phyloP scores from a whole-genome alignment of 2,113 vertebrate genomes.

The Puntigrus tetrazona region DNA sequence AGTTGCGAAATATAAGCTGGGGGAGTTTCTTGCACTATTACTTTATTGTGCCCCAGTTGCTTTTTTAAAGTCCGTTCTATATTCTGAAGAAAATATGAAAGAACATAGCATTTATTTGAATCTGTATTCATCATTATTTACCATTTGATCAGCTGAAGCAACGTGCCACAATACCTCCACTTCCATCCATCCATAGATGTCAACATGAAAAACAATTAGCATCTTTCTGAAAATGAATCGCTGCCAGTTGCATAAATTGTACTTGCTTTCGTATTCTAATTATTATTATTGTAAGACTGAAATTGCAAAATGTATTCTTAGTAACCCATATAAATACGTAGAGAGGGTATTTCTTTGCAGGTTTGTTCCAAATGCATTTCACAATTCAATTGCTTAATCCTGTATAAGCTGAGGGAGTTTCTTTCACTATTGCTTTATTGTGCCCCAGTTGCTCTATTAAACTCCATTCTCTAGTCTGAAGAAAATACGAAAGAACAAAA shows the following conservation, averaged over 20 bases:
- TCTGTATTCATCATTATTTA: slow-evolving; percentile 42
- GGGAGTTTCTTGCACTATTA: slow-evolving; percentile 14
- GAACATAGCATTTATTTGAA: slow-evolving; percentile 37
- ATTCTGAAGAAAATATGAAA: slow-evolving; percentile 23
- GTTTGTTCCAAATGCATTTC: background rate
- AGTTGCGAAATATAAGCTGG: background rate
- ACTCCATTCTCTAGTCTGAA: slow-evolving; percentile 33
- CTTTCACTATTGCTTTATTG: slow-evolving; percentile 38
- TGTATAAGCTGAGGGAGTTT: slow-evolving; percentile 7
- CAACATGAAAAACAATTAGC: background rate
- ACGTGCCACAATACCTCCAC: background rate
- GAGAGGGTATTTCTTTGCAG: background rate
- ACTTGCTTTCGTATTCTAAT: background rate
- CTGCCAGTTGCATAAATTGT: background rate
- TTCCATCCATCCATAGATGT: slow-evolving; percentile 12
- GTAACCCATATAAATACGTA: background rate
- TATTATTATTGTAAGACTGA: background rate
- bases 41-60: slow-evolving; percentile 46
- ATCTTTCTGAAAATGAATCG: background rate
- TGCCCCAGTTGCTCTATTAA: slow-evolving; percentile 45
- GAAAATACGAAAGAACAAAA: slow-evolving; percentile 13
- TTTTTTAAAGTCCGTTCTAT: slow-evolving; percentile 40
- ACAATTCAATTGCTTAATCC: background rate
- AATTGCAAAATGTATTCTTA: background rate
- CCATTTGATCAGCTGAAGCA: slow-evolving; percentile 29